These are phyloP conservation scores for Gambusia affinis DNA, from an alignment of 2,113 vertebrate species.

Conservation along the genomic window DNA sequence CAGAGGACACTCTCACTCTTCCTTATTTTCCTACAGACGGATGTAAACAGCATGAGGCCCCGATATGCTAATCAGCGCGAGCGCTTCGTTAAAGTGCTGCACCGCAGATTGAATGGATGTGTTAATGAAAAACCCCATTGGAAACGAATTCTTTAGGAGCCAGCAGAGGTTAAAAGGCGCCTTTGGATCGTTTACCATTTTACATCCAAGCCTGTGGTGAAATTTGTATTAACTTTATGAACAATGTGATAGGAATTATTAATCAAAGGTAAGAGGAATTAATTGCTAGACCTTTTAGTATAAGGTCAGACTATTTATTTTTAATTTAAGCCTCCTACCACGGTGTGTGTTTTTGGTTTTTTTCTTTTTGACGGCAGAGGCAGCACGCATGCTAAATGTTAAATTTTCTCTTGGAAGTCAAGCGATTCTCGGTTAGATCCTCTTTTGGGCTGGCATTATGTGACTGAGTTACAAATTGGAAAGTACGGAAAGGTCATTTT, in stretches of 20 bases:
- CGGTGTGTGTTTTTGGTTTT: too few species aligned
- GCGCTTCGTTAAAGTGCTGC: neutral
- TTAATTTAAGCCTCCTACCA: neutral
- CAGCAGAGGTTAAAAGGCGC: neutral
- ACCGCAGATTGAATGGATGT: neutral
- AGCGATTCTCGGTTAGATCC: neutral
- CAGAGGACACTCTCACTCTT: neutral
- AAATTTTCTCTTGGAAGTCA: neutral
- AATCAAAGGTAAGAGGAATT: conserved; percentile 1
- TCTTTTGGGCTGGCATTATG: neutral
- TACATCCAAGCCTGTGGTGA: neutral
- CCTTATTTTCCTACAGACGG: neutral
- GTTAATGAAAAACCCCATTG: neutral
- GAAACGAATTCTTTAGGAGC: neutral
- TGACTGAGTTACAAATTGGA: neutral
- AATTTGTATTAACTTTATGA: conserved; percentile 4
- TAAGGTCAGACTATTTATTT: conserved; percentile 22
- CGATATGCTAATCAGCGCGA: neutral
- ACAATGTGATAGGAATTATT: conserved; percentile 15
- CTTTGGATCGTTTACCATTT: neutral
- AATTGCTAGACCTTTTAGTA: conserved; percentile 7
- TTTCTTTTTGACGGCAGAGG: neutral
- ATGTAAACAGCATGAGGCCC: neutral
- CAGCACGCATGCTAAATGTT: neutral
- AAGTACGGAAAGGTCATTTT: neutral